Conservation (phyloP, 2,888 invertebrate species). For the Lamellibrachia columna region DNA sequence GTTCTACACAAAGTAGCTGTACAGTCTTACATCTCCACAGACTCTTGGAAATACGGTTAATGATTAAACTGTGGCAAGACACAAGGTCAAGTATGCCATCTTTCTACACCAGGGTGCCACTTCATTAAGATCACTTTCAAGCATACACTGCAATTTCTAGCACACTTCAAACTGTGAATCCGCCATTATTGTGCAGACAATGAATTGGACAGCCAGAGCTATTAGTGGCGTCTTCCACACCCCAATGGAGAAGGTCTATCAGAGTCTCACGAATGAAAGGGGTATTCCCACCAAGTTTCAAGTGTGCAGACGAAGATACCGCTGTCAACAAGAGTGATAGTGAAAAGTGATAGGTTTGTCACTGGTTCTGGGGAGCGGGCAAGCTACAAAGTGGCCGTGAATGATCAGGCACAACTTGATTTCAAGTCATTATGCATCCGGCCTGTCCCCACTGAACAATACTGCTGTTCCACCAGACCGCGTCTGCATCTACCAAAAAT, state of each 20-base stretch:
- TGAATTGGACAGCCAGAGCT: neutral
- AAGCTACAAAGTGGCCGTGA: neutral
- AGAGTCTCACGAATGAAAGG: neutral
- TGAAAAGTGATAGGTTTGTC: neutral
- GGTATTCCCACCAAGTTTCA: neutral
- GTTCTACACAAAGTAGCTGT: no score
- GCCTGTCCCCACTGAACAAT: neutral
- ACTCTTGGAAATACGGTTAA: neutral
- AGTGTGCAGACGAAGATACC: neutral
- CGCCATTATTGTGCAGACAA: neutral
- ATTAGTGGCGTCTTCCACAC: neutral
- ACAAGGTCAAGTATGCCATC: neutral
- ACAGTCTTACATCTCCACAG: neutral
- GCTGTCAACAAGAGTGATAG: neutral
- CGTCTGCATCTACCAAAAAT: neutral
- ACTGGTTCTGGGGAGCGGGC: neutral
- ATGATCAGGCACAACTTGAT: conserved; percentile 11
- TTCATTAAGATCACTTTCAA: neutral
- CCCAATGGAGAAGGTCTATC: neutral
- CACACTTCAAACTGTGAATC: neutral
- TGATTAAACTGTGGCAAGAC: neutral
- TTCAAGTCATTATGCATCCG: neutral
- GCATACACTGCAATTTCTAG: neutral
- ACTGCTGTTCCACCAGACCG: neutral
- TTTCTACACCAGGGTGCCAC: neutral